Conservation (phyloP, 37 sponge, comb jelly and placozoan species). For the Amphimedon queenslandica region DNA sequence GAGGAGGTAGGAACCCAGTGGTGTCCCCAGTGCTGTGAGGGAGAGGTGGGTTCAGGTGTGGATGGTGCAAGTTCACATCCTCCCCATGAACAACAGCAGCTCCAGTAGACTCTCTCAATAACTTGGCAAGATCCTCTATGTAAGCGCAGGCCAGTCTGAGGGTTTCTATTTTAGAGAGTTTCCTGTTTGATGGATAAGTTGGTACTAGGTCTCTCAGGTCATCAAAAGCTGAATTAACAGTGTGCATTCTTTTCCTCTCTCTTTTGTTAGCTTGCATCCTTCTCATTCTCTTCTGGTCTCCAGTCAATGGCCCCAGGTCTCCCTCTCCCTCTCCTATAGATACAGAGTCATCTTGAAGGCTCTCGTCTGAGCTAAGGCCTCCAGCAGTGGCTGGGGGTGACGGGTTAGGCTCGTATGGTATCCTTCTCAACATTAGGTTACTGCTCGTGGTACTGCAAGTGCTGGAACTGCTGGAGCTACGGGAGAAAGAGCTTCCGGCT, state of each 20-base stretch:
- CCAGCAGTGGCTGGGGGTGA: too few species aligned
- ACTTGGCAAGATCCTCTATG: constrained; percentile 66
- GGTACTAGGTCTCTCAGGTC: constrained; percentile 81
- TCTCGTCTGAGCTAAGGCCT: constrained; percentile 38
- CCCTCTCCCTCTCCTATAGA: neutral
- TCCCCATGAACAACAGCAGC: constrained; percentile 33
- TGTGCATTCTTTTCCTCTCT: constrained; percentile 89
- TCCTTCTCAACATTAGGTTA: constrained; percentile 10
- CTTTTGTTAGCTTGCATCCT: constrained; percentile 77
- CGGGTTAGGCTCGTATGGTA: too few species aligned
- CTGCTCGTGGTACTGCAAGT: constrained; percentile 28
- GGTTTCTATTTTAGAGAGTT: constrained; percentile 94
- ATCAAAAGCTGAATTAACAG: constrained; percentile 89
- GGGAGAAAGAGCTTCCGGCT: too few species aligned
- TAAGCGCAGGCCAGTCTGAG: constrained; percentile 79
- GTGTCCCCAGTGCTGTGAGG: too few species aligned
- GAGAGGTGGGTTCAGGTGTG: constrained; percentile 1
- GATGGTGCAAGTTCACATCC: constrained; percentile 23
- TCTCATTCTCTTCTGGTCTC: constrained; percentile 8
- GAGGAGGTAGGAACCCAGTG: too few species aligned
- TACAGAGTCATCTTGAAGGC: constrained; percentile 28
- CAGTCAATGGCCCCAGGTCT: neutral
- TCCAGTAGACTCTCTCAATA: constrained; percentile 41
- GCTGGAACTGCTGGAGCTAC: too few species aligned
- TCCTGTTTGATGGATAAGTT: constrained; percentile 83